Percentiles rank a stretch among this genome's conserved stretches.
Evolutionary conservation across 2,797 vertebrate species (phyloP).

Genomic region (Chiloscyllium punctatum): DNA sequence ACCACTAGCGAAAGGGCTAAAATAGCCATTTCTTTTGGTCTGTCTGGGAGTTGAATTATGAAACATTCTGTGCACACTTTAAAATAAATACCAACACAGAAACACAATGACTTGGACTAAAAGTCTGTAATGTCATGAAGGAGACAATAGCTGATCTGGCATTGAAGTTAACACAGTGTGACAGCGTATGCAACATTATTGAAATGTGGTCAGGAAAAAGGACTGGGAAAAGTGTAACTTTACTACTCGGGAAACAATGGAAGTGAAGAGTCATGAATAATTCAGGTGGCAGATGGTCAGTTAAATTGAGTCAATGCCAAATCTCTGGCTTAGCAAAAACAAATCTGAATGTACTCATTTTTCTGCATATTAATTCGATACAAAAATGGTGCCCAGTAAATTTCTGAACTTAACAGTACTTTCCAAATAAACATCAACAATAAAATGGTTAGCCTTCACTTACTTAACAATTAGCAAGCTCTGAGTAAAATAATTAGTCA

Average conservation of each 20-base stretch:
- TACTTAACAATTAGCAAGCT: neutral
- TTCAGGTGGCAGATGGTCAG: neutral
- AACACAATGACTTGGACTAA: neutral
- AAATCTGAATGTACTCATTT: neutral
- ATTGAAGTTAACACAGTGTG: neutral
- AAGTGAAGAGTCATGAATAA: neutral
- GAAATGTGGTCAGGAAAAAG: neutral
- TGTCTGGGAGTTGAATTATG: neutral
- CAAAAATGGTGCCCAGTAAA: neutral
- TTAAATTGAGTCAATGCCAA: neutral
- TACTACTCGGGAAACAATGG: neutral
- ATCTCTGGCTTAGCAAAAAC: neutral
- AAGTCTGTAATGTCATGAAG: neutral
- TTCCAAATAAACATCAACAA: neutral
- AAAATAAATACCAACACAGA: neutral
- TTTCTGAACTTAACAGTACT: neutral
- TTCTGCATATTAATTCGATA: neutral
- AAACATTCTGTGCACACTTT: neutral
- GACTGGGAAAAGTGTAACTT: neutral
- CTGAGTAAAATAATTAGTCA: neutral
- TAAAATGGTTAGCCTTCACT: no score
- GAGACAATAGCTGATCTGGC: neutral
- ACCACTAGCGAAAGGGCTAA: neutral
- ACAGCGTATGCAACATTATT: neutral
- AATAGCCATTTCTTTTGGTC: neutral